A percentile compares a stretch with the other conserved stretches of the same genome.
These are phyloP conservation scores for Anastatus disparis DNA, from an alignment of 1,140 invertebrate species.

Conservation along the genomic window DNA sequence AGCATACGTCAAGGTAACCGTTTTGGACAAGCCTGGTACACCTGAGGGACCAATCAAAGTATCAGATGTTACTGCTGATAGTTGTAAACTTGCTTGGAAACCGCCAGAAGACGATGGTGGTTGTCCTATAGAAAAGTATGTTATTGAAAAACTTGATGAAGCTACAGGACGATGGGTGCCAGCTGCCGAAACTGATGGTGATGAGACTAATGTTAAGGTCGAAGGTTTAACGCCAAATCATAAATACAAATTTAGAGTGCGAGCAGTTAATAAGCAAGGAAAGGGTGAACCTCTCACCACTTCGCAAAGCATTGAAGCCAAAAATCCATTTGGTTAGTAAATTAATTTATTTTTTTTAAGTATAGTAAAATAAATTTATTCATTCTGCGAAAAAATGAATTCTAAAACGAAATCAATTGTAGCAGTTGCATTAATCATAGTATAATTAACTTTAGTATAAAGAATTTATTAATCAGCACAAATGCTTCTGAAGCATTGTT, in stretches of 20 bases:
- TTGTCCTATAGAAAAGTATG: slow-evolving; percentile 88
- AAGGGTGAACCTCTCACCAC: slow-evolving; percentile 93
- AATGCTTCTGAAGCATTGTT: too few relatives aligned
- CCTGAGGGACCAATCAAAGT: slow-evolving; percentile 94
- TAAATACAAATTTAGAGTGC: slow-evolving; percentile 96
- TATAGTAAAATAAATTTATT: too few relatives aligned
- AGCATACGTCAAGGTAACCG: slow-evolving; percentile 90
- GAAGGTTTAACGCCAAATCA: slow-evolving; percentile 87
- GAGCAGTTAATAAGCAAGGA: slow-evolving; percentile 95
- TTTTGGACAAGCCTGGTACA: slow-evolving; percentile 88
- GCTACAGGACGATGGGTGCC: slow-evolving; percentile 92
- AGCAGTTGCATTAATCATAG: too few relatives aligned
- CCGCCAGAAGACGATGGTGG: slow-evolving; percentile 92
- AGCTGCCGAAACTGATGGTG: slow-evolving; percentile 88
- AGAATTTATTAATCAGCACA: too few relatives aligned
- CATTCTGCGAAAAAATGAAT: too few relatives aligned
- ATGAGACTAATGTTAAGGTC: slow-evolving; percentile 76
- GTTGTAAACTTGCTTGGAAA: slow-evolving; percentile 87
- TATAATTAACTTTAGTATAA: too few relatives aligned
- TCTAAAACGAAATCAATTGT: too few relatives aligned
- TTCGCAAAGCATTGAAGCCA: slow-evolving; percentile 91
- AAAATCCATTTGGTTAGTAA: slow-evolving; percentile 92
- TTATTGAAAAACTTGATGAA: slow-evolving; percentile 95
- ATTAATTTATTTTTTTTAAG: not conserved
- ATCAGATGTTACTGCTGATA: slow-evolving; percentile 85